phyloP scores from a whole-genome alignment of 2,888 invertebrate genomes.

The Rhimphoctona megacephalus region DNA sequence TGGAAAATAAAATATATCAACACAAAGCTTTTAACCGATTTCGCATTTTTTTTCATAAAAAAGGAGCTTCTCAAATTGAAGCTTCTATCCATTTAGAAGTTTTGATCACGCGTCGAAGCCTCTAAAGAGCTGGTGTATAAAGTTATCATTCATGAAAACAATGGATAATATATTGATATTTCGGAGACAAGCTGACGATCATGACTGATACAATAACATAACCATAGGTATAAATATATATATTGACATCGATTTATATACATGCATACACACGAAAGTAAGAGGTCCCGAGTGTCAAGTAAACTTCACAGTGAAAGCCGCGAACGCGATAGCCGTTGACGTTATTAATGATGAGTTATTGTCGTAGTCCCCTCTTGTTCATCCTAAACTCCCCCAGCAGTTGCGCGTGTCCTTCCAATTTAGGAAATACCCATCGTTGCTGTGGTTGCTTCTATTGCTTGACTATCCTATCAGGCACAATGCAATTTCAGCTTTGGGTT shows the following conservation, averaged over 20 bases:
- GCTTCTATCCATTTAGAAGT: neutral
- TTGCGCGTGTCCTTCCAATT: constrained; percentile 23
- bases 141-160: constrained; percentile 33
- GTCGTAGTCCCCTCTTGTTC: constrained; percentile 51
- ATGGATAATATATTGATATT: constrained; percentile 70
- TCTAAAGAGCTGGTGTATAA: neutral
- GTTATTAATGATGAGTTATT: constrained; percentile 73
- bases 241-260: neutral
- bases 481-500: constrained; percentile 44
- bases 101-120: neutral
- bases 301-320: constrained; percentile 68
- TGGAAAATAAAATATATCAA: neutral
- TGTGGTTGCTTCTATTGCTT: constrained; percentile 39
- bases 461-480: constrained; percentile 49
- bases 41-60: neutral
- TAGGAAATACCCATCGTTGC: constrained; percentile 17
- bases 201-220: constrained; percentile 43
- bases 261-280: constrained; percentile 17
- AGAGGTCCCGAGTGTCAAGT: constrained; percentile 66
- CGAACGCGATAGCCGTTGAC: constrained; percentile 64
- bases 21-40: neutral
- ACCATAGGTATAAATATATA: constrained; percentile 40
- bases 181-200: constrained; percentile 16
- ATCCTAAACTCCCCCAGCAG: constrained; percentile 22
- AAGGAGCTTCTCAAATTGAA: neutral